A percentile compares a stretch with the other conserved stretches of the same genome.
phyloP scores from a whole-genome alignment of 2,113 vertebrate genomes.

The Varanus komodoensis region DNA sequence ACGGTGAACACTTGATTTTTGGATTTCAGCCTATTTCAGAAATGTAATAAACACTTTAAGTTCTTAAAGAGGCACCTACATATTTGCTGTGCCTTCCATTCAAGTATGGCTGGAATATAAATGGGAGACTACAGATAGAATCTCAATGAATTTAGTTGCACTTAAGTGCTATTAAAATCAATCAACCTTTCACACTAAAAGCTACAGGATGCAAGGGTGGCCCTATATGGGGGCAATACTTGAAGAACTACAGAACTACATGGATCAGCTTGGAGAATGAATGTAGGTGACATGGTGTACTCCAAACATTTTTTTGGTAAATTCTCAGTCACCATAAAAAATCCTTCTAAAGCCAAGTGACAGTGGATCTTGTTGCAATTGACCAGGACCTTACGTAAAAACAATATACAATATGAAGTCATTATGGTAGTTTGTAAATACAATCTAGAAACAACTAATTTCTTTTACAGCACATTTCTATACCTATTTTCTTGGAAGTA shows the following conservation, averaged over 20 bases:
- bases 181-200: background rate
- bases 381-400: background rate
- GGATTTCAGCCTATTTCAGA: background rate
- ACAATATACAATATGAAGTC: background rate
- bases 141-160: background rate
- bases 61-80: background rate
- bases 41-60: background rate
- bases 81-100: background rate
- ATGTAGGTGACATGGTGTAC: background rate
- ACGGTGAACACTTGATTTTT: background rate
- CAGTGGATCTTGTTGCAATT: background rate
- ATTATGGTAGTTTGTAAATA: background rate
- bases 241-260: background rate
- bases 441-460: background rate
- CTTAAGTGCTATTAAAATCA: background rate
- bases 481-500: background rate
- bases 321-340: background rate
- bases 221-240: background rate
- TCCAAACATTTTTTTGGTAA: background rate
- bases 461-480: background rate
- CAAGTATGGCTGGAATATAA: background rate
- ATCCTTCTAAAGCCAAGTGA: background rate
- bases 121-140: background rate
- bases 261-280: background rate
- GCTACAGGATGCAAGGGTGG: background rate